These are phyloP conservation scores for Sarcophilus harrisii DNA, from an alignment of 2,797 vertebrate species.

Conservation along the genomic window DNA sequence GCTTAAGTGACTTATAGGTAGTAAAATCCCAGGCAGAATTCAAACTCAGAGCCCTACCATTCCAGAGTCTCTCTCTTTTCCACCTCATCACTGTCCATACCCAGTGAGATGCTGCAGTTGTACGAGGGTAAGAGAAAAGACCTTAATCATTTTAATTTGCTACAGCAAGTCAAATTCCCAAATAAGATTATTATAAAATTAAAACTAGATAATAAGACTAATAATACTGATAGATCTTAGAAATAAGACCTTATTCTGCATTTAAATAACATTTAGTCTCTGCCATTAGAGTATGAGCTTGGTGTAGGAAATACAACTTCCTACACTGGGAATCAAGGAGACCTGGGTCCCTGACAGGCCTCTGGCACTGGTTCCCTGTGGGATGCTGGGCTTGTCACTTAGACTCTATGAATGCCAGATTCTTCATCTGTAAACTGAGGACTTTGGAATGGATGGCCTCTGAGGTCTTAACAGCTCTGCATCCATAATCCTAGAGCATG, in stretches of 20 bases:
- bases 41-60: background rate
- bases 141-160: background rate
- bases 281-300: background rate
- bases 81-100: background rate
- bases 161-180: background rate
- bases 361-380: background rate
- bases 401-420: background rate
- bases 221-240: constrained; percentile 22
- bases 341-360: background rate
- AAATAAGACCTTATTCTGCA: background rate
- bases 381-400: background rate
- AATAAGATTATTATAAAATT: background rate
- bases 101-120: background rate
- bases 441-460: background rate
- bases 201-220: background rate
- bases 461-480: background rate
- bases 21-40: constrained; percentile 29
- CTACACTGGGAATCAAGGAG: background rate
- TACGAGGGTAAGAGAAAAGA: background rate
- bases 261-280: background rate
- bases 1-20: background rate
- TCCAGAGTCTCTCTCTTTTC: background rate
- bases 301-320: background rate
- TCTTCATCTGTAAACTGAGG: background rate
- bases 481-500: background rate